Percentiles rank a stretch among this genome's conserved stretches.
Evolutionary conservation across 2,113 vertebrate species (phyloP).

Genomic region (Oreochromis niloticus): DNA sequence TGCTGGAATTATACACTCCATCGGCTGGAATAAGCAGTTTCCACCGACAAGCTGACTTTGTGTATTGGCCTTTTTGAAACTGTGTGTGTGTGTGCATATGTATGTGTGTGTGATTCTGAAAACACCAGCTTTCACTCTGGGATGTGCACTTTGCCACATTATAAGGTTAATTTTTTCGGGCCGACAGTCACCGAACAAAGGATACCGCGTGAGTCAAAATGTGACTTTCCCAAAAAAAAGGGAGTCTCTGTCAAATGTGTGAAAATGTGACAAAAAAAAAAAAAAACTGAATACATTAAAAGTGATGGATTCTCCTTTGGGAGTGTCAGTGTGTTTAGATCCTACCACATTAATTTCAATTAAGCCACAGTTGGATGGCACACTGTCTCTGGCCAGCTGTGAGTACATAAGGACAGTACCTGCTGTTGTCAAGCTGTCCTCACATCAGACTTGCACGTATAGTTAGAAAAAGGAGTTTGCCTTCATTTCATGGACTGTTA

Average conservation of each 20-base stretch:
- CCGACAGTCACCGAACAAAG: background rate
- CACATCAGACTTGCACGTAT: background rate
- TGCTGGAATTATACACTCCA: slow-evolving; percentile 63
- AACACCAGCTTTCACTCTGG: background rate
- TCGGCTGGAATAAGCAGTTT: slow-evolving; percentile 65
- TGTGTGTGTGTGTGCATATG: background rate
- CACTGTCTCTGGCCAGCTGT: slow-evolving; percentile 12
- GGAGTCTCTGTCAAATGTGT: background rate
- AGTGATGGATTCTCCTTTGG: slow-evolving; percentile 9
- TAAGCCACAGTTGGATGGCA: background rate
- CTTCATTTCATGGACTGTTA: background rate
- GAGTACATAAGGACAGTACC: background rate
- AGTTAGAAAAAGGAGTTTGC: background rate
- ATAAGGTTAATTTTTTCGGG: slow-evolving; percentile 15
- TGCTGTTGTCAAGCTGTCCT: slow-evolving; percentile 6
- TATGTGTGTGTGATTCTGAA: background rate
- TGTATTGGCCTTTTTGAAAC: slow-evolving; percentile 8
- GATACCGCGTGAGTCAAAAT: background rate
- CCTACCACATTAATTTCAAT: background rate
- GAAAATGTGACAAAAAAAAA: background rate
- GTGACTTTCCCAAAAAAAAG: slow-evolving; percentile 11
- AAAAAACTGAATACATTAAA: background rate
- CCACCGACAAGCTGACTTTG: slow-evolving; percentile 17
- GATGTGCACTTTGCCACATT: background rate
- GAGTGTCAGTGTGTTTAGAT: background rate